Conservation (phyloP, 2,797 vertebrate genomes). For the Orientallactaga sibirica region DNA sequence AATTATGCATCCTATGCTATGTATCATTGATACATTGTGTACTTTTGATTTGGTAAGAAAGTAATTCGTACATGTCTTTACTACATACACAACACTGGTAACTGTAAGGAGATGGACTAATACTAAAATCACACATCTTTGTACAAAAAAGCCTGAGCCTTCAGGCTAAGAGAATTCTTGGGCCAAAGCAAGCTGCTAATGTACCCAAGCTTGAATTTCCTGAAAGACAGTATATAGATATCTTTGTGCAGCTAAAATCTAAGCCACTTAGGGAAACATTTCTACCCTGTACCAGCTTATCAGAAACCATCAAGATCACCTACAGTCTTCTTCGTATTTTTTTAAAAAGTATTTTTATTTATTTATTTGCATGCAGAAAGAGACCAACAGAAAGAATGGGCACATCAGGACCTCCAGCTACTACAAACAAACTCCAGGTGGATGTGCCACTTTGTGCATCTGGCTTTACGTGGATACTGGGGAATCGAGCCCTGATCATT, state of each 20-base stretch:
- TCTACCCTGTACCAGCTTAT: slow-evolving; percentile 75
- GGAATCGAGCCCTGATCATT: too few species aligned
- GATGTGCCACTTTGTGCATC: too few species aligned
- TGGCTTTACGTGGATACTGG: too few species aligned
- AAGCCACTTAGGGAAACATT: slow-evolving; percentile 72
- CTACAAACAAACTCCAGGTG: too few species aligned
- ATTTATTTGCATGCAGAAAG: too few species aligned
- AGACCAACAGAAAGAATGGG: too few species aligned
- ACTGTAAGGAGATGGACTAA: not conserved
- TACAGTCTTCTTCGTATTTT: slow-evolving; percentile 43
- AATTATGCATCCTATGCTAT: not conserved
- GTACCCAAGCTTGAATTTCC: slow-evolving; percentile 64
- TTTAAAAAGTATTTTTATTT: too few species aligned
- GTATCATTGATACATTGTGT: not conserved
- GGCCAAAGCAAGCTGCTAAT: slow-evolving; percentile 64
- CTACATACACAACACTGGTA: not conserved
- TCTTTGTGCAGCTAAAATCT: slow-evolving; percentile 74
- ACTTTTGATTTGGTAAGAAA: not conserved
- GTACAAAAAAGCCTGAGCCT: slow-evolving; percentile 36
- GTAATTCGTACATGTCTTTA: not conserved
- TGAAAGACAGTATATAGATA: slow-evolving; percentile 71
- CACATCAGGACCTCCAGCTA: too few species aligned
- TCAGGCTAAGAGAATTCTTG: slow-evolving; percentile 44
- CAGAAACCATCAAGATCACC: slow-evolving; percentile 71
- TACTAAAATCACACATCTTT: slow-evolving; percentile 39